Evolutionary conservation across 2,797 vertebrate genomes (phyloP).

Genomic region (Eulemur albifrons): DNA sequence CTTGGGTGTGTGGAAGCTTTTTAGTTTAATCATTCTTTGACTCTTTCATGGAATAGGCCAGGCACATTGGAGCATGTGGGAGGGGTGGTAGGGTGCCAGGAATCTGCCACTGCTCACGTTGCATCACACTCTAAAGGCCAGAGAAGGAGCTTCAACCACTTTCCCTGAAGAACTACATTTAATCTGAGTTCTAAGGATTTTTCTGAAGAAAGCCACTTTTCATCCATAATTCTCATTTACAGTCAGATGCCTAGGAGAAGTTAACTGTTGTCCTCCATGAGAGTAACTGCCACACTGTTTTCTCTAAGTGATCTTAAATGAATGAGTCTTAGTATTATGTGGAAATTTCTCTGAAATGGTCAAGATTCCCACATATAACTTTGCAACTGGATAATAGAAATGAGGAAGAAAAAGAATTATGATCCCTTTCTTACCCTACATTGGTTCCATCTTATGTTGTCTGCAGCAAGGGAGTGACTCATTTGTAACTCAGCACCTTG

Average conservation of each 20-base stretch:
- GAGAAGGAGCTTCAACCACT: neutral
- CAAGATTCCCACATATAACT: neutral
- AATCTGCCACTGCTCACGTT: neutral
- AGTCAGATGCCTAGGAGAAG: neutral
- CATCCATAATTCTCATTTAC: neutral
- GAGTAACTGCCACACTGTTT: neutral
- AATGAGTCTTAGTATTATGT: neutral
- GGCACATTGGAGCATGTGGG: no score
- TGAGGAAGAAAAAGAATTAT: neutral
- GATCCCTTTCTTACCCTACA: neutral
- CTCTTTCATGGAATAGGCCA: neutral
- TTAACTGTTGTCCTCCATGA: neutral
- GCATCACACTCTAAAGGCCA: conserved; percentile 11
- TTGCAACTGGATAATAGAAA: neutral
- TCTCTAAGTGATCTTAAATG: neutral
- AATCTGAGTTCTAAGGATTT: neutral
- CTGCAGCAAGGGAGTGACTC: neutral
- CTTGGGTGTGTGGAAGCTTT: no score
- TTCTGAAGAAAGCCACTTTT: neutral
- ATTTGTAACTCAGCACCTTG: neutral
- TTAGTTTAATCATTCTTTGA: neutral
- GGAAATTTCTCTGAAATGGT: neutral
- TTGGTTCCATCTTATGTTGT: neutral
- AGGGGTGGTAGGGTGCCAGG: accelerated
- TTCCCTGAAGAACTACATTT: neutral